Conservation (phyloP, 2,797 vertebrate species). For the Melanogrammus aeglefinus region DNA sequence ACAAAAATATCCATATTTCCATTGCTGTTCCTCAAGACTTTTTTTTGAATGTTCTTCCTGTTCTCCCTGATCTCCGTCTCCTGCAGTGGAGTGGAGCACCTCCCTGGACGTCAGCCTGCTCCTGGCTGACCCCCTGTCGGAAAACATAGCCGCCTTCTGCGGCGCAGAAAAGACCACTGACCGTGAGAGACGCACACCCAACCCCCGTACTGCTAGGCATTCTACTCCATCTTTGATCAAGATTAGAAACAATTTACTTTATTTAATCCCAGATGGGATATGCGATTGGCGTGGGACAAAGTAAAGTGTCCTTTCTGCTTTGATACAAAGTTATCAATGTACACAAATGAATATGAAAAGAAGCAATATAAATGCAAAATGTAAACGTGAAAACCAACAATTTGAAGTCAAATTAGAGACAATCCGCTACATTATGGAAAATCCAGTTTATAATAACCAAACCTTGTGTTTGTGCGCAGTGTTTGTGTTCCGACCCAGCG, state of each 20-base stretch:
- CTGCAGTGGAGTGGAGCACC: conserved; percentile 91
- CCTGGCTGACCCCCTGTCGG: conserved; percentile 83
- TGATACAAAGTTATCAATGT: too few species aligned
- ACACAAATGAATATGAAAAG: too few species aligned
- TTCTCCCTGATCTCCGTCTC: neutral
- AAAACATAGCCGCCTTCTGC: conserved; percentile 86
- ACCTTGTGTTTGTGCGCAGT: conserved; percentile 65
- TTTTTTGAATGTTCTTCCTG: neutral
- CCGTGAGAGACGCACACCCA: conserved; percentile 71
- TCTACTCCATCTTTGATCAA: too few species aligned
- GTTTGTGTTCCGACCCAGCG: conserved; percentile 90
- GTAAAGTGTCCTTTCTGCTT: too few species aligned
- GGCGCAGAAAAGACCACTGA: conserved; percentile 71
- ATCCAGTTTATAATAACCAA: neutral
- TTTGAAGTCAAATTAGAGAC: too few species aligned
- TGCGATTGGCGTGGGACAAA: too few species aligned
- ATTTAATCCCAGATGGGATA: too few species aligned
- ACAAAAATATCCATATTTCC: neutral
- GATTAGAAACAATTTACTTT: too few species aligned
- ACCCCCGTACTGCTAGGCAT: neutral
- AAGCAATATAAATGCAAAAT: too few species aligned
- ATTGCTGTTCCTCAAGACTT: neutral
- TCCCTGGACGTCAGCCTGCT: conserved; percentile 79
- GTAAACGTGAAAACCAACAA: too few species aligned
- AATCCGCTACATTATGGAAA: too few species aligned